These are phyloP conservation scores for Scaptomyza polygonia DNA, from an alignment of 2,888 invertebrate genomes.

Conservation along the genomic window DNA sequence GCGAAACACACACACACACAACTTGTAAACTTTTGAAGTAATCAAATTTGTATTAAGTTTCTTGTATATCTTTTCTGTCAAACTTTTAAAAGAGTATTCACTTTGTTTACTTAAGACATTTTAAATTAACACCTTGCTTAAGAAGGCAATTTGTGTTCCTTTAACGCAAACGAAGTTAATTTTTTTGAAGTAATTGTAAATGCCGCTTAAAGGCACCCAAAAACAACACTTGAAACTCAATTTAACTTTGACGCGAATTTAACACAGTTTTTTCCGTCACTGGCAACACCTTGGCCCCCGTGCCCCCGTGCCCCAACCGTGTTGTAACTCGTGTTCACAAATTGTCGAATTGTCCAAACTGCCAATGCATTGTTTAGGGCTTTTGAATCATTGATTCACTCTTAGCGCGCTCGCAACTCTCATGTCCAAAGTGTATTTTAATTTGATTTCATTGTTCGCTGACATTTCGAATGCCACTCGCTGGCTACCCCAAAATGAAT, in stretches of 20 bases:
- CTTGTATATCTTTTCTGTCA: not conserved
- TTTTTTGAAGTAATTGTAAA: conserved; percentile 58
- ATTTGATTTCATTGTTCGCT: conserved; percentile 77
- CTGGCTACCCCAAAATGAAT: conserved; percentile 70
- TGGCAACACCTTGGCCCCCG: conserved; percentile 4
- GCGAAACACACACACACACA: too few species aligned
- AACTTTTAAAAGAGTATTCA: not conserved
- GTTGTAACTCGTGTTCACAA: not conserved
- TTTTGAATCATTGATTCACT: conserved; percentile 76
- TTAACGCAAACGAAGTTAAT: conserved; percentile 55
- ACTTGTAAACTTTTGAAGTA: not conserved
- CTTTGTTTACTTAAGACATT: conserved; percentile 5
- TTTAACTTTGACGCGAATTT: conserved; percentile 48
- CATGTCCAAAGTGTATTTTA: conserved; percentile 77
- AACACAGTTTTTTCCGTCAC: conserved; percentile 30
- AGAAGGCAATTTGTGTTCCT: conserved; percentile 8
- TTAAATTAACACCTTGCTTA: not conserved
- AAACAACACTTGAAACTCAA: conserved; percentile 57
- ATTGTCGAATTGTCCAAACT: conserved; percentile 31
- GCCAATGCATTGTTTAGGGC: conserved; percentile 72
- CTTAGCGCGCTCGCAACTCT: conserved; percentile 1
- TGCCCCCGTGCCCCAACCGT: not conserved
- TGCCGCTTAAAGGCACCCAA: conserved; percentile 56
- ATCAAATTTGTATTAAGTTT: not conserved
- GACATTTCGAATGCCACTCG: conserved; percentile 63